Base-by-base conservation (phyloP, 1,140 invertebrate species). In the Drosophila seguyi region DNA sequence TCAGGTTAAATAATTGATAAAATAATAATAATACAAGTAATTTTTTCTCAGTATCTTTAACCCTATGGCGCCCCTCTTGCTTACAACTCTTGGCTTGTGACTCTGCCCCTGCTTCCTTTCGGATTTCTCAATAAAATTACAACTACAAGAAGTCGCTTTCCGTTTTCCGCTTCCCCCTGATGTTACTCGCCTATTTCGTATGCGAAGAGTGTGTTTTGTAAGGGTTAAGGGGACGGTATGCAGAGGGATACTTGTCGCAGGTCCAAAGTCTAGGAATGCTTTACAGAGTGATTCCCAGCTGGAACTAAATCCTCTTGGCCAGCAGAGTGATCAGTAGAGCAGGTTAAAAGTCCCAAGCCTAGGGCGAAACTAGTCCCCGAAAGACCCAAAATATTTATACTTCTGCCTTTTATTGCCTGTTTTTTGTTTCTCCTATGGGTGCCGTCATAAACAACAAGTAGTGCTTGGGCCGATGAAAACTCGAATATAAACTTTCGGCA, bases 101-200 rank as follows among this genome's bases (percentile, higher is more conserved):
- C 65, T 36, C 25, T 39, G 27, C 18, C 27, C 59, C 50, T 48
- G 48, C 69, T 81, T 82, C 59, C 62, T 65, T 72, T 53, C 42
- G 69, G 59, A 82, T 79, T 84, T 84, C 80, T 88, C 79, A 88
- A 87, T 87, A 88, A 87, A 88, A 79, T 67, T 76, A 83, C 83
- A 50, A 68, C 79, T 47, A 25, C 52, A n/a, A 75, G 58, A 25
- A 79, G 61, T 44, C 65, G 85, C 84, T 90, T 87, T 87, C 84
- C 85, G 84, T 84, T 84, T 87, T 71, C 75, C 75, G 68, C 11
- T 71, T 47, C 27, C 22, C 53, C 36, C 16, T n/a, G 6, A 22
- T 14, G 36, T 34, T 34, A 13, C 42, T 48, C 10, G 38, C 44
- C 62, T 76, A 83, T 69, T 84, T 84, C 50, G 73, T 84, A 86